Conservation (phyloP, 1,140 invertebrate species). For the Glossosoma conforme region DNA sequence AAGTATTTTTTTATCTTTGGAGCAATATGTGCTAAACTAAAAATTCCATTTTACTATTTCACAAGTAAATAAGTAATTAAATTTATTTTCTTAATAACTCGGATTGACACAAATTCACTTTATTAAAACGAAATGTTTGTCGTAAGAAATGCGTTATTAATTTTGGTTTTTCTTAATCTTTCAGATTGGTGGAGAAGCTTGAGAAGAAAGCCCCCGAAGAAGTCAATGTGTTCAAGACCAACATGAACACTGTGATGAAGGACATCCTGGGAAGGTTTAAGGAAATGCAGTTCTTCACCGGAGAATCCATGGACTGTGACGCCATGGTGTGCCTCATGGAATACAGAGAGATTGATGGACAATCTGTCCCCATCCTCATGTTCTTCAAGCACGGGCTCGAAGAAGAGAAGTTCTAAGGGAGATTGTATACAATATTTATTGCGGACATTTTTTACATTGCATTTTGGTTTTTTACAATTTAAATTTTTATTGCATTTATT, state of each 20-base stretch:
- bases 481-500: conserved; percentile 15
- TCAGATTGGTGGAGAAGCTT: conserved; percentile 73
- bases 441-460: conserved; percentile 3
- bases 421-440: too few relatives aligned
- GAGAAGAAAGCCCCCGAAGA: conserved; percentile 75
- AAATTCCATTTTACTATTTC: neutral
- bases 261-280: conserved; percentile 88
- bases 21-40: conserved; percentile 28
- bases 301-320: conserved; percentile 91
- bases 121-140: too few relatives aligned
- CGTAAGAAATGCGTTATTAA: conserved; percentile 7
- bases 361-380: conserved; percentile 81
- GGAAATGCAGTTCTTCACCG: conserved; percentile 91
- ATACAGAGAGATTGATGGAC: conserved; percentile 83
- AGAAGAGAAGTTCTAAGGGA: conserved; percentile 86
- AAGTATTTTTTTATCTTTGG: conserved; percentile 15
- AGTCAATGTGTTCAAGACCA: conserved; percentile 84
- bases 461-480: conserved; percentile 13
- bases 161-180: conserved; percentile 35
- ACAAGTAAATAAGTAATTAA: too few relatives aligned
- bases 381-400: conserved; percentile 94
- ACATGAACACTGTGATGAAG: conserved; percentile 94
- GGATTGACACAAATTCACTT: too few relatives aligned
- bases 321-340: conserved; percentile 91
- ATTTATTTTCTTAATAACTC: too few relatives aligned